Percentiles rank a stretch among this genome's conserved stretches.
Evolutionary conservation across 2,113 vertebrate species (phyloP).

Genomic region (Gambusia holbrooki): DNA sequence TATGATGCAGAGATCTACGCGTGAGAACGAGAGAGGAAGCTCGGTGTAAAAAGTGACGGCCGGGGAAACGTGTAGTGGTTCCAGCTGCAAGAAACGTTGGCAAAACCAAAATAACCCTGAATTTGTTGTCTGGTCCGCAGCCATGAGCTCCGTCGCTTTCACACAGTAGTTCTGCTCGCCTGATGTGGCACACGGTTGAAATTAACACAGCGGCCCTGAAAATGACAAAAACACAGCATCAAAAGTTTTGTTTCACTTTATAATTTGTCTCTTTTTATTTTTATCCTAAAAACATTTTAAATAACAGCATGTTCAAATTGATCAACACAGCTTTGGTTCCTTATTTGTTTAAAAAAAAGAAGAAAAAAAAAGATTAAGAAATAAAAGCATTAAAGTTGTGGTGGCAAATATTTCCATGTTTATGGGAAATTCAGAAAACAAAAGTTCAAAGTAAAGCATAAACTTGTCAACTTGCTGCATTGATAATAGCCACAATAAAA

Average conservation of each 20-base stretch:
- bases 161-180: constrained; percentile 58
- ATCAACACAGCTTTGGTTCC: neutral
- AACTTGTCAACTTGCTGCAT: neutral
- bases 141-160: constrained; percentile 9
- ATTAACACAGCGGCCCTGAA: constrained; percentile 93
- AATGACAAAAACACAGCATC: constrained; percentile 37
- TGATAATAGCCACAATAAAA: too few species aligned
- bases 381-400: neutral
- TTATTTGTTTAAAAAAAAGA: neutral
- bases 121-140: constrained; percentile 32
- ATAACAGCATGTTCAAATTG: neutral
- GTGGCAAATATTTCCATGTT: neutral
- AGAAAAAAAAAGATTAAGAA: neutral
- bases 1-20: neutral
- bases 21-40: neutral
- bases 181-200: constrained; percentile 87
- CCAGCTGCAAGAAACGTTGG: constrained; percentile 23
- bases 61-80: constrained; percentile 40
- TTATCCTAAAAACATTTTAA: neutral
- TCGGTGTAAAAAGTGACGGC: constrained; percentile 31
- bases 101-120: constrained; percentile 7
- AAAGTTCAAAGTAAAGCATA: neutral
- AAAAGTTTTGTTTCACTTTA: neutral
- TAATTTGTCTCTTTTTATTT: neutral
- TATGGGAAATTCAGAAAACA: neutral